phyloP scores from a whole-genome alignment of 2,797 vertebrate genomes.

The Pagetopsis macropterus region DNA sequence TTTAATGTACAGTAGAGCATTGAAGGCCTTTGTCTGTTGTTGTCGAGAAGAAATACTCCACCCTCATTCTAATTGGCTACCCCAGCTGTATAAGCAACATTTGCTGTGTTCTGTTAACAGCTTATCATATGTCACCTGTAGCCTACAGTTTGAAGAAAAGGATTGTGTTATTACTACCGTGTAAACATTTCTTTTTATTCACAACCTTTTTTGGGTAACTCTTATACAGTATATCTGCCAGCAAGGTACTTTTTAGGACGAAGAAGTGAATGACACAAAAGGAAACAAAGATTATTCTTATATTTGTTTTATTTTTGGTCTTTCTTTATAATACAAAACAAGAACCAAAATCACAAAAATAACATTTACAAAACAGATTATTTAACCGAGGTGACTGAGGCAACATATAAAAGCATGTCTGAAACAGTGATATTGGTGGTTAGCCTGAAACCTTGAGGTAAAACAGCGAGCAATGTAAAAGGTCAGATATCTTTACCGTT shows the following conservation, averaged over 20 bases:
- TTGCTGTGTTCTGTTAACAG: no score
- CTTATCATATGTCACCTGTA: no score
- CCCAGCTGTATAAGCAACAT: no score
- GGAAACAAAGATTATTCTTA: slow-evolving; percentile 42
- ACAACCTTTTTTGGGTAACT: not conserved
- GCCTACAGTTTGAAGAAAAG: not conserved
- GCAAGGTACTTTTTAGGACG: not conserved
- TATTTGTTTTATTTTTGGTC: slow-evolving; percentile 85
- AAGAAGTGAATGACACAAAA: not conserved
- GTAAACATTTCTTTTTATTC: no score
- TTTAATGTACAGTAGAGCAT: not conserved
- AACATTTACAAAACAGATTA: slow-evolving; percentile 85
- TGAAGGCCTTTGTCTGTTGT: not conserved
- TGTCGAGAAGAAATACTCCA: not conserved
- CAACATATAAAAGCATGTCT: slow-evolving; percentile 81
- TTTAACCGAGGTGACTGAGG: slow-evolving; percentile 82
- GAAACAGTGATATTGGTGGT: slow-evolving; percentile 76
- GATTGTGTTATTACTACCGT: not conserved
- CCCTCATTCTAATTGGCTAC: no score
- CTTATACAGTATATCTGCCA: not conserved
- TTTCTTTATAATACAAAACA: slow-evolving; percentile 87
- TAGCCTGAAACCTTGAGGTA: slow-evolving; percentile 75
- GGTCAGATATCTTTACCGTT: slow-evolving; percentile 61
- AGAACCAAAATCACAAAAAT: slow-evolving; percentile 82
- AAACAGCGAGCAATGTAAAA: slow-evolving; percentile 73